Evolutionary conservation across 2,113 vertebrate genomes (phyloP).

Genomic region (Pogona vitticeps): DNA sequence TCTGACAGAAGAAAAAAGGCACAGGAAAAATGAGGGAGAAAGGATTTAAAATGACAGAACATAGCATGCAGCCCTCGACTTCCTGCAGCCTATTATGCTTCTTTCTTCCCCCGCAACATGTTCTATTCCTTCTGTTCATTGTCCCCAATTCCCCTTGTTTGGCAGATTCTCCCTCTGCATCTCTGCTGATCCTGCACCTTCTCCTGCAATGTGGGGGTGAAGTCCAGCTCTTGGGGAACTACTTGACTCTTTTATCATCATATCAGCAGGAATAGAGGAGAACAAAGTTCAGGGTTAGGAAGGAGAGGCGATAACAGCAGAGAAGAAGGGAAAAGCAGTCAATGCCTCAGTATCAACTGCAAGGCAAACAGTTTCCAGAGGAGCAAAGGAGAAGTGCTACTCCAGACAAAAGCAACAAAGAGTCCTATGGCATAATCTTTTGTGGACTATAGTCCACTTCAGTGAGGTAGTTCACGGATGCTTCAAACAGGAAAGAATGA

Average conservation of each 20-base stretch:
- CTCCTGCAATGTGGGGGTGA: slow-evolving; percentile 6
- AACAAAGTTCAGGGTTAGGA: slow-evolving; percentile 8
- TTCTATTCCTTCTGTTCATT: neutral
- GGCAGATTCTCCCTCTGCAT: neutral
- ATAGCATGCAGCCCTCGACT: too few species aligned
- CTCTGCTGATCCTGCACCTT: slow-evolving; percentile 15
- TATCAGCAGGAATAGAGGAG: neutral
- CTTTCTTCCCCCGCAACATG: neutral
- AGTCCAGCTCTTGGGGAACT: slow-evolving; percentile 23
- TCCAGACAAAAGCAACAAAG: neutral
- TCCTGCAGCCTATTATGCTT: neutral
- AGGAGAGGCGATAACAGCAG: slow-evolving; percentile 1
- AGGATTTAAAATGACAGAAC: neutral
- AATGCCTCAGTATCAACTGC: neutral
- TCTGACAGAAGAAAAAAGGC: neutral
- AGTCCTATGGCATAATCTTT: neutral
- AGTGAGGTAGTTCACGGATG: neutral
- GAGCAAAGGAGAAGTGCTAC: neutral
- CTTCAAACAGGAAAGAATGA: too few species aligned
- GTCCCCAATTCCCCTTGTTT: slow-evolving; percentile 17
- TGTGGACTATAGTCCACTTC: neutral
- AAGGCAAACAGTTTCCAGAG: neutral
- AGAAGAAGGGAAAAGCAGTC: neutral
- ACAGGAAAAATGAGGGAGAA: too few species aligned
- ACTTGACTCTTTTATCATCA: neutral